Evolutionary conservation across 2,113 vertebrate species (phyloP).

Genomic region (Sterna hirundo): DNA sequence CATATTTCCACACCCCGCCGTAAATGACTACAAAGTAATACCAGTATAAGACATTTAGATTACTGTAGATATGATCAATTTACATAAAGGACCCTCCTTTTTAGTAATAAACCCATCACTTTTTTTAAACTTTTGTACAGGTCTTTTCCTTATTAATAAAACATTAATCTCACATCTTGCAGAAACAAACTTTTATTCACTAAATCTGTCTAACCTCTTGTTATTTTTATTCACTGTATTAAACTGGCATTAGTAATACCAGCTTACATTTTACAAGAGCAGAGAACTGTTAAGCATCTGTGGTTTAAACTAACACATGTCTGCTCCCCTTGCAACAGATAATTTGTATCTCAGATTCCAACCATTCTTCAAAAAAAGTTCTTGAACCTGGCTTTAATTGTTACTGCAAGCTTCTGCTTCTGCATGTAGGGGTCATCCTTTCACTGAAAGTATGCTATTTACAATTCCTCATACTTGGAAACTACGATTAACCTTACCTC

Average conservation of each 20-base stretch:
- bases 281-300: neutral
- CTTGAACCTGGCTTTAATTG: neutral
- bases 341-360: neutral
- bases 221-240: neutral
- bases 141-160: neutral
- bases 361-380: neutral
- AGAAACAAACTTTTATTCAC: neutral
- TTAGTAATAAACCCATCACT: rapidly evolving
- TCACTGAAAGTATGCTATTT: neutral
- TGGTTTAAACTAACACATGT: neutral
- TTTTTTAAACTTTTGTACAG: neutral
- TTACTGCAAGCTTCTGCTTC: neutral
- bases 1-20: neutral
- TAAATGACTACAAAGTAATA: neutral
- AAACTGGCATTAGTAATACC: neutral
- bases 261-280: neutral
- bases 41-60: neutral
- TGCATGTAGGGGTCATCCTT: neutral
- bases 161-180: neutral
- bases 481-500: neutral
- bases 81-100: neutral
- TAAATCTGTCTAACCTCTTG: neutral
- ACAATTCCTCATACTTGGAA: neutral
- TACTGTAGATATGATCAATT: neutral
- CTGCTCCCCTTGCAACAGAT: neutral